Evolutionary conservation across 2,113 vertebrate genomes (phyloP), one percentile per base, ranked within the genome.

Genomic region (Casuarius casuarius): DNA sequence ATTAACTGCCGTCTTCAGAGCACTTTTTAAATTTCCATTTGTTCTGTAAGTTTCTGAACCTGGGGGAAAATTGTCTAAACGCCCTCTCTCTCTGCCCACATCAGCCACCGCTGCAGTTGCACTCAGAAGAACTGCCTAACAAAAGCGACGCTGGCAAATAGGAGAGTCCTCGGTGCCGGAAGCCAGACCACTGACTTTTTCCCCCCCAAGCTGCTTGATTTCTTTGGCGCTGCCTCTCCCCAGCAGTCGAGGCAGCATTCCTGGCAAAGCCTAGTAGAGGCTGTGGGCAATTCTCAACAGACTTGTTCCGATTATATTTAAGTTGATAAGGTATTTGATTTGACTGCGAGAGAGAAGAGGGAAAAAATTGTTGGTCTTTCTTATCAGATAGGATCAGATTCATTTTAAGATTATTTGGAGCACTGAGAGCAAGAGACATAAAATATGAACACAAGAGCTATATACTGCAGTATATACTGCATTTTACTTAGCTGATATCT

Each of bases 351-450:
- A 84, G 59, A 63, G 59, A 76, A 73, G 33, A 76, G 44, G 35
- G 71, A 79, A 90, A 90, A 94, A 93, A 74, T 46, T 48, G 46
- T 56, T 88, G 72, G 81, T 79, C 7, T 8, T 59, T 82, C 80
- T 93, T 93, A 96, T 83, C 87, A 94, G 92, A 87, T 66, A 94
- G 71, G 78, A 95, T 83, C 44, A 91, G 84, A 92, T 87, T 85
- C 89, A 94, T 89, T 92, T 95, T 80, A 91, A 95, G 91, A 92
- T 94, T 95, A 95, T 91, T 66, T 79, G 67, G 52, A 95, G 67
- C 75, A 87, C 74, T 35, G 66, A 92, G 65, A 94, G 33, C 40
- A 91, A 83, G 74, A 58, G 38, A 79, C 2, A 82, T 85, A 96
- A 96, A 95, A 95, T 89, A 94, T 62, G 82, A 95, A 84, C 68